These are phyloP conservation scores for Batillaria attramentaria DNA, from an alignment of 1,140 invertebrate species.

Conservation along the genomic window DNA sequence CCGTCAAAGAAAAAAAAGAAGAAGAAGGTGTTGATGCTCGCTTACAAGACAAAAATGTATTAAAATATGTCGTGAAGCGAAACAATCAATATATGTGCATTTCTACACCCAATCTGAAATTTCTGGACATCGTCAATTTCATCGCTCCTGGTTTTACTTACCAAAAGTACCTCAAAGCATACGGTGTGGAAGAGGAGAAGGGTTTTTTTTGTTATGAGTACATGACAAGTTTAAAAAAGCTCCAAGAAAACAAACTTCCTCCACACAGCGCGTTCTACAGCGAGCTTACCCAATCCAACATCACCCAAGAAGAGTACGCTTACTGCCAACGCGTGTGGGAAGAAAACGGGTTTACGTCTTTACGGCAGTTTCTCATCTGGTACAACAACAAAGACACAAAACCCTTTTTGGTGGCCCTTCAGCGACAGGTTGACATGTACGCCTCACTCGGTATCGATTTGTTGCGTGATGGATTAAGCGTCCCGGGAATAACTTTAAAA, in stretches of 20 bases:
- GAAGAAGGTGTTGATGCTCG: neutral
- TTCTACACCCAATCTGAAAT: slow-evolving; percentile 14
- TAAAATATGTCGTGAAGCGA: slow-evolving; percentile 37
- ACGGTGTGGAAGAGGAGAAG: slow-evolving; percentile 41
- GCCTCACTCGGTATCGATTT: slow-evolving; percentile 35
- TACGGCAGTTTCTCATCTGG: slow-evolving; percentile 43
- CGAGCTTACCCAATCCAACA: slow-evolving; percentile 26
- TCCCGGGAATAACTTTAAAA: slow-evolving; percentile 39
- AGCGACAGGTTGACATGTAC: slow-evolving; percentile 32
- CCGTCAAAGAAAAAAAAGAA: neutral
- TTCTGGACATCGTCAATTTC: slow-evolving; percentile 31
- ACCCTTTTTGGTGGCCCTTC: slow-evolving; percentile 37
- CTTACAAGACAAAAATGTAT: neutral
- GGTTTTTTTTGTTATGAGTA: slow-evolving; percentile 48
- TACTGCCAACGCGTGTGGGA: slow-evolving; percentile 38
- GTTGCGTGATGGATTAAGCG: slow-evolving; percentile 36
- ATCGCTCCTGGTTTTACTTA: slow-evolving; percentile 42
- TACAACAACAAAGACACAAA: slow-evolving; percentile 42
- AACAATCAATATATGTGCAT: too few relatives aligned
- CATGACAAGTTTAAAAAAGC: slow-evolving; percentile 29
- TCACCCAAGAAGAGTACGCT: slow-evolving; percentile 34
- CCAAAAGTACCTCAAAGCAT: slow-evolving; percentile 41
- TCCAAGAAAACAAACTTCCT: slow-evolving; percentile 33
- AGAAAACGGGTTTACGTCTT: slow-evolving; percentile 34
- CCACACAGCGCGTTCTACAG: slow-evolving; percentile 37